Percentiles rank a stretch among this genome's conserved stretches.
Evolutionary conservation across 2,113 vertebrate species (phyloP).

Genomic region (Tetrax tetrax): DNA sequence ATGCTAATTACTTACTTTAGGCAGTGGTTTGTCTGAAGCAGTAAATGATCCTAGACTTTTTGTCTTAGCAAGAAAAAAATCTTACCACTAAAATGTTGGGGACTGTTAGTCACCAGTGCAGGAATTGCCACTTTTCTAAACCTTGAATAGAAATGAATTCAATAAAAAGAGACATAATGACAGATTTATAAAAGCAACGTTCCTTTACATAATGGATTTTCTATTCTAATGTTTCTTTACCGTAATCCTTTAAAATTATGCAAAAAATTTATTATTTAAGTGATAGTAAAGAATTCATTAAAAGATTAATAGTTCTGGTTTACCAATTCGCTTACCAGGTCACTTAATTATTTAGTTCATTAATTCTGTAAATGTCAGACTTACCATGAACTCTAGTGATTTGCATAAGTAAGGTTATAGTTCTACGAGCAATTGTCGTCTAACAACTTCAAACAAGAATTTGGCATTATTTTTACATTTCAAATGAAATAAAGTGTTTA

Average conservation of each 20-base stretch:
- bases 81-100: conserved; percentile 47
- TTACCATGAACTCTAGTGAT: conserved; percentile 77
- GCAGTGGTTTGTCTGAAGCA: conserved; percentile 60
- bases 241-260: conserved; percentile 75
- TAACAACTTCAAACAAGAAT: conserved; percentile 68
- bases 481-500: conserved; percentile 6
- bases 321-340: conserved; percentile 80
- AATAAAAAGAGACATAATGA: conserved; percentile 77
- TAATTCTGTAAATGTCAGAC: conserved; percentile 83
- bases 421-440: conserved; percentile 58
- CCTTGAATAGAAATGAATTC: conserved; percentile 73
- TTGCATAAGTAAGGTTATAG: conserved; percentile 80
- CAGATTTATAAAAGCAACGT: conserved; percentile 78
- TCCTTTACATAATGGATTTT: conserved; percentile 75
- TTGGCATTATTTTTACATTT: conserved; percentile 68
- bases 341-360: conserved; percentile 85
- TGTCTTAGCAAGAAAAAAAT: conserved; percentile 66
- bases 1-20: conserved; percentile 78
- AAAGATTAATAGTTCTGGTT: conserved; percentile 83
- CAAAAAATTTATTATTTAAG: conserved; percentile 78
- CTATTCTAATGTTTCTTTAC: conserved; percentile 78
- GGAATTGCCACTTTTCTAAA: conserved; percentile 70
- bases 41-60: conserved; percentile 75
- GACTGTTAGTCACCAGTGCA: conserved; percentile 72
- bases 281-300: conserved; percentile 80